Evolutionary conservation across 2,888 invertebrate species (phyloP), one percentile per base, ranked within the genome.

Genomic region (Unio delphinus): DNA sequence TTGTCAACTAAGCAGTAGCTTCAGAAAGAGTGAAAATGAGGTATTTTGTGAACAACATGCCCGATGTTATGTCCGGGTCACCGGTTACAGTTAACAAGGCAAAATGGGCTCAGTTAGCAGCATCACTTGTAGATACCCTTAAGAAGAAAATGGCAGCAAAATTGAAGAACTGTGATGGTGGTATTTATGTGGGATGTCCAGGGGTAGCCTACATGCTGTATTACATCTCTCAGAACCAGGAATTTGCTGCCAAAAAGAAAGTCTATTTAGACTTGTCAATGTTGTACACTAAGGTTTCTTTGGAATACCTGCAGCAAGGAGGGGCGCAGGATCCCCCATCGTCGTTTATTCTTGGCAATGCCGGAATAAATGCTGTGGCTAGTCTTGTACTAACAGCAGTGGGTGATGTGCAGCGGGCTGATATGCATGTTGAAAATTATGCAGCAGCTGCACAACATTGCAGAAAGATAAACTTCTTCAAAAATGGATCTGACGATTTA

Each of bases 161-260:
- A 26, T 58, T 78, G 20, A 80, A 82, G 3, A 78, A 82, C 64
- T 86, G 87, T 74, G 92, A 93, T 84, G 93, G 94, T 11, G 94
- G 94, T 0, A 83, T 94, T 3, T 95, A 95, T 86, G 92, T 94
- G 61, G 94, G 95, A 1, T 90, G 93, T 55, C 92, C 93, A 61
- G 95, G 96, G 17, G 92, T 95, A 64, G 93, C 94, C 0, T 96
- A 93, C 86, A 95, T 95, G 94, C 94, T 94, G 83, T 93, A 94
- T 88, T 92, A 93, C 83, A 86, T 95, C 66, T 92, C 93, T 23
- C 92, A 92, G 84, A 92, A 92, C 92, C 81, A 82, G 20, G 62
- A 65, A 0, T 83, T 88, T 30, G 64, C 72, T n/a, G 74, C 75
- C 7, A 69, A 78, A 28, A 78, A 78, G 26, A 55, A 71, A 34